A percentile compares a stretch with the other conserved stretches of the same genome.
Conservation (phyloP, 2,113 vertebrate species). For the Hypomesus transpacificus region DNA sequence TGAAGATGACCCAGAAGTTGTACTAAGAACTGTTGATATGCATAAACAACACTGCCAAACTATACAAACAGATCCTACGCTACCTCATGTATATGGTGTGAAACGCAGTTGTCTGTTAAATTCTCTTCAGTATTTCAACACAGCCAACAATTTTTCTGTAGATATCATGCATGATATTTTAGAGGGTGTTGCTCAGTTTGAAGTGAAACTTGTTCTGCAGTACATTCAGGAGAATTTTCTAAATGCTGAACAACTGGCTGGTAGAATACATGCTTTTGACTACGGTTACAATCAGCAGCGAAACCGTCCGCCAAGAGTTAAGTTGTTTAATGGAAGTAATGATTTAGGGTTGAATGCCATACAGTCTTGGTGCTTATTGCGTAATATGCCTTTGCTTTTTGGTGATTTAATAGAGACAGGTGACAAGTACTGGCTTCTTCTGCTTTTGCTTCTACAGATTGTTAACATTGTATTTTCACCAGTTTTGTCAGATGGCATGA, state of each 20-base stretch:
- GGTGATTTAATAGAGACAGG: conserved; percentile 14
- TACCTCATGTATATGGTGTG: no score
- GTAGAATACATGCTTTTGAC: conserved; percentile 29
- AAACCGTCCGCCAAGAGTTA: conserved; percentile 12
- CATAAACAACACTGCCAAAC: no score
- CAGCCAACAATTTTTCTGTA: no score
- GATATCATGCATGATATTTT: conserved; percentile 47
- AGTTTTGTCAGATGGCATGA: conserved; percentile 16
- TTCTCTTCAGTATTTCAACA: no score
- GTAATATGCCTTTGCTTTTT: conserved; percentile 10
- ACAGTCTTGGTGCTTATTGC: no score
- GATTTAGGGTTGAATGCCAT: not conserved
- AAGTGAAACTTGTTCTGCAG: conserved; percentile 26
- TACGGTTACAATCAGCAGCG: conserved; percentile 27
- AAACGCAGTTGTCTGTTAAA: no score
- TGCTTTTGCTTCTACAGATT: conserved; percentile 20
- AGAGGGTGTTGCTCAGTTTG: conserved; percentile 37
- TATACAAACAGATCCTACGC: no score
- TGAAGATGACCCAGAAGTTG: no score
- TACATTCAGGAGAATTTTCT: conserved; percentile 15
- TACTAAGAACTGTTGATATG: no score
- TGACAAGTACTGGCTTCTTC: conserved; percentile 10
- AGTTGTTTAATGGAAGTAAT: conserved; percentile 17
- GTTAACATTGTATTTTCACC: conserved; percentile 19
- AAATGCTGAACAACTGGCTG: conserved; percentile 8